Base-by-base conservation (phyloP, 2,113 vertebrate genomes). In the Zosterops hypoxanthus region DNA sequence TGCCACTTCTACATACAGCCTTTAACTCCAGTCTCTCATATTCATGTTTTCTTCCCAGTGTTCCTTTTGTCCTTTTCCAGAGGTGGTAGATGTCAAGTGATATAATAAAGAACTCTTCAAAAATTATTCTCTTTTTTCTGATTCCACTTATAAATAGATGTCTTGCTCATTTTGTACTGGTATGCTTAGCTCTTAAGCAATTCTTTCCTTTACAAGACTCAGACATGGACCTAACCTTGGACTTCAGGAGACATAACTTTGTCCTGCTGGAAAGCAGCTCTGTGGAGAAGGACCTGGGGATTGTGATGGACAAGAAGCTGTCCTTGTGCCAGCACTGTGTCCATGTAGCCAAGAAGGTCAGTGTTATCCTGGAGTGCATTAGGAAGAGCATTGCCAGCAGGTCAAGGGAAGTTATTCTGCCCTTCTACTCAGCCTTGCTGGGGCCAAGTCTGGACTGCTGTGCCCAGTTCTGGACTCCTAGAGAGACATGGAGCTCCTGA, bases 381-480 rank as follows among this genome's bases (percentile, higher is more conserved):
- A 17, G 31, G 34, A 36, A 33, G 3, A 24, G 8, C 18, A n/a
- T 6, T 57, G 12, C 12, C 34, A 65, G 19, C 8, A 81, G 22
- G 2, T 4, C 3, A 2, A 36, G 19, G 8, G 33, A 59, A 7
- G 5, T 16, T 6, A n/a, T 66, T 12, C 23, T 17, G 7, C 7
- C 36, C 7, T 8, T 60, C 7, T 24, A 0, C 11, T 60, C 28
- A 46, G 16, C 7, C 12, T 28, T n/a, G 20, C 1, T 52, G 69
- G 60, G 28, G 53, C 2, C 15, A 46, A 6, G 60, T 12, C n/a
- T 53, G 60, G 28, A 29, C 2, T 21, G 4, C 28, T 39, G 11
- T 29, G 53, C 52, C 2, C 11, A 39, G 3, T 39, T 82, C 33
- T 68, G 69, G n/a, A 23, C 46, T 60, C 13, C 22, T n/a, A 11